Conservation (phyloP, 2,888 invertebrate genomes). For the Lissonota sp. region DNA sequence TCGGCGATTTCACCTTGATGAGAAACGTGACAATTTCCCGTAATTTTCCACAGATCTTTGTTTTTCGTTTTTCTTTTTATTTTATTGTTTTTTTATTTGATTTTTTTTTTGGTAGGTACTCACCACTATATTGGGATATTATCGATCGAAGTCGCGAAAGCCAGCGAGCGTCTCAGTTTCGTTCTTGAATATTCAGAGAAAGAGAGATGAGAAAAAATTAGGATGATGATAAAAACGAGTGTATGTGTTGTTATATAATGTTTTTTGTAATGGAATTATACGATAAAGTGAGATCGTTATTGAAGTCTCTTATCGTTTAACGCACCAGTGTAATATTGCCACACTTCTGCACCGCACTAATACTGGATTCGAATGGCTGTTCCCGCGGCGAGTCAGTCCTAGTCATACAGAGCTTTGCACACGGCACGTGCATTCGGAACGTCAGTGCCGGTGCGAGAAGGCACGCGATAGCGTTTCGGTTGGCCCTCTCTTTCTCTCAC, state of each 20-base stretch:
- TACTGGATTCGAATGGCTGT: conserved; percentile 84
- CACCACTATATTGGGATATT: conserved; percentile 67
- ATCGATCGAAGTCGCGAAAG: conserved; percentile 69
- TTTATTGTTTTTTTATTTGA: conserved; percentile 3
- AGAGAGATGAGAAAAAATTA: conserved; percentile 30
- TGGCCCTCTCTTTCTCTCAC: conserved; percentile 18
- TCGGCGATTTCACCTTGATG: conserved; percentile 6
- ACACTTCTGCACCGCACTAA: conserved; percentile 83
- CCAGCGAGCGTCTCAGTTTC: conserved; percentile 61
- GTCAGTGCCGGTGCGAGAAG: conserved; percentile 72
- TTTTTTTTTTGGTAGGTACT: conserved; percentile 64
- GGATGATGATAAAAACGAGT: not conserved
- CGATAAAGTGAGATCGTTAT: not conserved
- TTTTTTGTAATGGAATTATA: not conserved
- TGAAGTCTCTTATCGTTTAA: conserved; percentile 40
- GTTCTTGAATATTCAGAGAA: conserved; percentile 58
- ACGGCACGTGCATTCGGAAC: conserved; percentile 82
- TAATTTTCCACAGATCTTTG: not conserved
- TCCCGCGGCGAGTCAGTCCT: conserved; percentile 81
- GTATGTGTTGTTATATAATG: conserved; percentile 17
- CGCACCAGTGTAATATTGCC: conserved; percentile 67
- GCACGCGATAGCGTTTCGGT: conserved; percentile 22
- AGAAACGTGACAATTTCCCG: not conserved
- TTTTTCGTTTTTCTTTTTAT: not conserved
- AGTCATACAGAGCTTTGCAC: conserved; percentile 83